A percentile compares a stretch with the other conserved stretches of the same genome.
These are phyloP conservation scores for Lasioglossum pauxillum DNA, from an alignment of 2,888 invertebrate species.

Conservation along the genomic window DNA sequence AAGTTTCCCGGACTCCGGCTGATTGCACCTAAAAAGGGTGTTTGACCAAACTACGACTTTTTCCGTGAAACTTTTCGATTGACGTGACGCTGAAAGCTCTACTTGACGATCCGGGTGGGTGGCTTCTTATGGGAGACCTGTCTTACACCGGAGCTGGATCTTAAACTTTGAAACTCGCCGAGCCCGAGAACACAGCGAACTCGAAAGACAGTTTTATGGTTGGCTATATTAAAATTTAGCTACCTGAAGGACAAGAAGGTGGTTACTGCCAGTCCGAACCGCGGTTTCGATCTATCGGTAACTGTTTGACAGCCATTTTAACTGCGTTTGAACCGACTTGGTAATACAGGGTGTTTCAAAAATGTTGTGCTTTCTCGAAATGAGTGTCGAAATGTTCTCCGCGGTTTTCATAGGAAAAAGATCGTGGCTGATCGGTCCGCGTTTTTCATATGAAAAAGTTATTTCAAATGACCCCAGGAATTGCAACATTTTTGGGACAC, in stretches of 20 bases:
- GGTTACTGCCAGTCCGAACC: neutral
- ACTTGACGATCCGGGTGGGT: conserved; percentile 40
- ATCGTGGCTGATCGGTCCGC: no score
- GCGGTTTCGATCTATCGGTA: neutral
- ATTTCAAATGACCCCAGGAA: no score
- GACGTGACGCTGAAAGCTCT: conserved; percentile 57
- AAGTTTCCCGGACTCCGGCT: conserved; percentile 44
- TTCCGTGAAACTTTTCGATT: conserved; percentile 64
- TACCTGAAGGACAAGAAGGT: neutral
- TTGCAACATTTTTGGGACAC: no score
- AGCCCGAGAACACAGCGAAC: conserved; percentile 1
- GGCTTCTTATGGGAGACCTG: conserved; percentile 41
- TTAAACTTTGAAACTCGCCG: conserved; percentile 52
- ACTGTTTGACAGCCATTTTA: neutral
- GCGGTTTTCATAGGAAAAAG: no score
- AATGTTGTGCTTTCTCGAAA: no score
- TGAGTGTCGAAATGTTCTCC: no score
- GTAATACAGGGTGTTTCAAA: no score
- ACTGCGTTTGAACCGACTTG: neutral
- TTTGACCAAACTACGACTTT: conserved; percentile 58
- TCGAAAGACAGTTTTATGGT: neutral
- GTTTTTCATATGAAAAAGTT: no score
- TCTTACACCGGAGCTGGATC: conserved; percentile 26
- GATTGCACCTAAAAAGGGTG: conserved; percentile 62
- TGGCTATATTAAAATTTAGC: conserved; percentile 31